phyloP scores from a whole-genome alignment of 2,113 vertebrate species.

The Nanorana parkeri region DNA sequence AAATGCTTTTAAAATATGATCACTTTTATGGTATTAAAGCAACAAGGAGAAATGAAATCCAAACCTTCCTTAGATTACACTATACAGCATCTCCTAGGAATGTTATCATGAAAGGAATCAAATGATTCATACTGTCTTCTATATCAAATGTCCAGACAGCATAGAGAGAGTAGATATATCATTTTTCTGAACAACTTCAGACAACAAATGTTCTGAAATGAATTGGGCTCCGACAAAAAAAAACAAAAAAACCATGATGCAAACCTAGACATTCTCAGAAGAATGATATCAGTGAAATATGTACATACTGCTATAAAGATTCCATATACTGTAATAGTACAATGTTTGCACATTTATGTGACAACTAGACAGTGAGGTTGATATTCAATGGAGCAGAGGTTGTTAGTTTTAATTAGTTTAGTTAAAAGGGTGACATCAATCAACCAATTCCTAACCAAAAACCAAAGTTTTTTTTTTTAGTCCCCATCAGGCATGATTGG shows the following conservation, averaged over 20 bases:
- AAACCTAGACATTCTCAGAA: background rate
- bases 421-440: too few relatives aligned
- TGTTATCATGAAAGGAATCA: conserved; percentile 1
- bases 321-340: too few relatives aligned
- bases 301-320: too few relatives aligned
- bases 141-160: background rate
- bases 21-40: background rate
- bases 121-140: conserved; percentile 24
- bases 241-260: background rate
- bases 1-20: background rate
- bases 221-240: background rate
- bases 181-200: background rate
- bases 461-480: too few relatives aligned
- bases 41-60: background rate
- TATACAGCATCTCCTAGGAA: conserved; percentile 1
- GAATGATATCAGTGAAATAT: too few relatives aligned
- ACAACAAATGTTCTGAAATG: background rate
- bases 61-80: background rate
- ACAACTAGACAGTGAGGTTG: too few relatives aligned
- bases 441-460: too few relatives aligned
- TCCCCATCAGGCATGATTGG: too few relatives aligned
- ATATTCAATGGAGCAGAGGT: too few relatives aligned
- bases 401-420: too few relatives aligned
- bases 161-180: background rate
- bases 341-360: too few relatives aligned